Percentiles rank a stretch among this genome's conserved stretches.
Conservation (phyloP, 2,113 vertebrate species). For the Labeo rohita region DNA sequence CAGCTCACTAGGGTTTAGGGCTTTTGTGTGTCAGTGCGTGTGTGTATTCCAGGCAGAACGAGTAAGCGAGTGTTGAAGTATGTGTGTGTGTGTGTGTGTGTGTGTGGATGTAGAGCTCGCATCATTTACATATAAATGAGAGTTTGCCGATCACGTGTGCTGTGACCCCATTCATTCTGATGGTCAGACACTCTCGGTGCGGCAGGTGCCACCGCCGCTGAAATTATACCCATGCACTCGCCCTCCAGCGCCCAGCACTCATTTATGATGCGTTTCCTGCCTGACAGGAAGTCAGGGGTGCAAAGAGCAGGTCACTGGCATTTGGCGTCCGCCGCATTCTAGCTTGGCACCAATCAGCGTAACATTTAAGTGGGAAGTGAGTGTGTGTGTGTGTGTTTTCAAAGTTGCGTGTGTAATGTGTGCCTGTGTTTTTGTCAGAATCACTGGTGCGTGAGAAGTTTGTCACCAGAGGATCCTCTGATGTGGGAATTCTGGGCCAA, state of each 20-base stretch:
- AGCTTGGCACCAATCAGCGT: constrained; percentile 51
- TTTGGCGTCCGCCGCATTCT: constrained; percentile 47
- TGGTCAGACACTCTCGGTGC: constrained; percentile 48
- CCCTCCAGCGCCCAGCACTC: constrained; percentile 46
- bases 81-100: background rate
- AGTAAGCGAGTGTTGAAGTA: background rate
- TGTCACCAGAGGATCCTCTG: background rate
- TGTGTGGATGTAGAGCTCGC: constrained; percentile 13
- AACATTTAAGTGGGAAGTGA: constrained; percentile 50
- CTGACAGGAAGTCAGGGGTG: constrained; percentile 55
- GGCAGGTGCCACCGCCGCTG: constrained; percentile 42
- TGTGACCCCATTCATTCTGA: constrained; percentile 60
- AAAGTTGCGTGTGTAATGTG: background rate
- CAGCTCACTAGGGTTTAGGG: background rate
- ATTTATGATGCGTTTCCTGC: constrained; percentile 58
- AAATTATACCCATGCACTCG: constrained; percentile 46
- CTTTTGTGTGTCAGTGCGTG: background rate
- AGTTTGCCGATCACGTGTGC: constrained; percentile 55
- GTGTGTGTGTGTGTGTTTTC: constrained; percentile 26
- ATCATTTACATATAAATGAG: constrained; percentile 66
- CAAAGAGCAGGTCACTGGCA: constrained; percentile 53
- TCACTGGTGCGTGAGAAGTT: background rate
- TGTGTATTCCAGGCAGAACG: background rate
- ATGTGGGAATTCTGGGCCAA: background rate
- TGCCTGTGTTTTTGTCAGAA: constrained; percentile 21